Base-by-base conservation (phyloP, 2,888 invertebrate species). In the Didymodactylos carnosus region DNA sequence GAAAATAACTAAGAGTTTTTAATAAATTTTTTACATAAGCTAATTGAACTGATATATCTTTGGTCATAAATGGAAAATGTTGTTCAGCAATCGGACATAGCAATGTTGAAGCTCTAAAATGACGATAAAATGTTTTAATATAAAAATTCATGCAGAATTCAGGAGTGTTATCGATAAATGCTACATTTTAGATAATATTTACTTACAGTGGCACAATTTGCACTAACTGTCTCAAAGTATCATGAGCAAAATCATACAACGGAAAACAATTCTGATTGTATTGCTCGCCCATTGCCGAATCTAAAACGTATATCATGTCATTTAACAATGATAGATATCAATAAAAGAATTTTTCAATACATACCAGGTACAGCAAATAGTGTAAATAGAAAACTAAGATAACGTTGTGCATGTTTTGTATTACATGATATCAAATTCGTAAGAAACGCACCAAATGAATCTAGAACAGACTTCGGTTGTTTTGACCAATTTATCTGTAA, bases 21-120 rank as follows among this genome's bases (percentile, higher is more conserved):
- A 94, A 85, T 62, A 92, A 82, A 82, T 92, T 91, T 80, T 89
- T 87, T 25, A 91, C 81, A 82, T 89, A 94, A 16, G 88, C 87
- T 79, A 89, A 88, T 77, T 91, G 89, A 1, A 86, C 81, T 79
- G 88, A 88, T 6, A 88, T 84, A 0, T 88, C 86, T 75, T 87
- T 88, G 79, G 88, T 89, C 80, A 88, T 87, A 81, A 91, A 93
- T 0, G 94, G 94, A 82, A 89, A 92, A 0, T 62, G 35, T n/a
- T 62, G 62, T 62, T 62, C 62, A 62, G 35, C 62, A 7, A 62
- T 19, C 10, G 62, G 35, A 35, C 62, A 35, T 35, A 62, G 3
- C 3, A 62, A 35, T 4, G 62, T 62, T 35, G 62, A 62, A 19
- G 62, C 62, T 62, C 62, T 62, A 23, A 29, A 27, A 1, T 8